Evolutionary conservation across 1,140 invertebrate genomes (phyloP).

Genomic region (Conus ventricosus): DNA sequence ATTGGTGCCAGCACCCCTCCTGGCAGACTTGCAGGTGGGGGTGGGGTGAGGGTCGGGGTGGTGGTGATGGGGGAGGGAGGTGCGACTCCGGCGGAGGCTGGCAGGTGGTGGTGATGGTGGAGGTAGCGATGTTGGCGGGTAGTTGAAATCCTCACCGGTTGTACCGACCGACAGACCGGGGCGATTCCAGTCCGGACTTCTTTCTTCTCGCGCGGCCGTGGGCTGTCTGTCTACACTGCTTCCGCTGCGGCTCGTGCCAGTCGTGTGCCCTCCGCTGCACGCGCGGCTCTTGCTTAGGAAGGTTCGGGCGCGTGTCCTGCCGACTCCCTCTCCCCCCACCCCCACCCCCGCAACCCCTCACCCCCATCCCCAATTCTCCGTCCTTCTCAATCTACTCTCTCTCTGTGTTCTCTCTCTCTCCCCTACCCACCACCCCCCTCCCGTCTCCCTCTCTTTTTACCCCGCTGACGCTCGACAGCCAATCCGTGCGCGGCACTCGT

Average conservation of each 20-base stretch:
- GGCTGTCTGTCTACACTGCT: background rate
- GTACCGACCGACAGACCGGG: too few relatives aligned
- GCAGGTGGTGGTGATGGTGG: slow-evolving; percentile 26
- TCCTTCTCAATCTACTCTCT: too few relatives aligned
- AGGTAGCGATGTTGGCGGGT: background rate
- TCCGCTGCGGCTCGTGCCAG: slow-evolving; percentile 33
- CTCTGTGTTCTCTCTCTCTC: background rate
- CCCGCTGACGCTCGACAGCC: background rate
- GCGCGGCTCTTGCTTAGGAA: slow-evolving; percentile 4
- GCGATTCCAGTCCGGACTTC: background rate
- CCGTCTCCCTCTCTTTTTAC: background rate
- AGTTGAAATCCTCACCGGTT: background rate
- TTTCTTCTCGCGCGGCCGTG: background rate
- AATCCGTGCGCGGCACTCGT: slow-evolving; percentile 8
- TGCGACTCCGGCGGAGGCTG: background rate
- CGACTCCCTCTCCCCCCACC: background rate
- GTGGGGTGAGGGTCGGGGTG: background rate
- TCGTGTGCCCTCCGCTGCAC: slow-evolving; percentile 39
- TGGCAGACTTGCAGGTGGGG: background rate
- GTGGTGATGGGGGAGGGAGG: background rate
- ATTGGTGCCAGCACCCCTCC: background rate
- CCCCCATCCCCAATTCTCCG: too few relatives aligned
- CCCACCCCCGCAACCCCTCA: background rate
- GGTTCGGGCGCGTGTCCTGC: slow-evolving; percentile 1
- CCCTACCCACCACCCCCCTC: background rate